A percentile compares a stretch with the other conserved stretches of the same genome.
Evolutionary conservation across 2,797 vertebrate genomes (phyloP).

Genomic region (Myripristis murdjan): DNA sequence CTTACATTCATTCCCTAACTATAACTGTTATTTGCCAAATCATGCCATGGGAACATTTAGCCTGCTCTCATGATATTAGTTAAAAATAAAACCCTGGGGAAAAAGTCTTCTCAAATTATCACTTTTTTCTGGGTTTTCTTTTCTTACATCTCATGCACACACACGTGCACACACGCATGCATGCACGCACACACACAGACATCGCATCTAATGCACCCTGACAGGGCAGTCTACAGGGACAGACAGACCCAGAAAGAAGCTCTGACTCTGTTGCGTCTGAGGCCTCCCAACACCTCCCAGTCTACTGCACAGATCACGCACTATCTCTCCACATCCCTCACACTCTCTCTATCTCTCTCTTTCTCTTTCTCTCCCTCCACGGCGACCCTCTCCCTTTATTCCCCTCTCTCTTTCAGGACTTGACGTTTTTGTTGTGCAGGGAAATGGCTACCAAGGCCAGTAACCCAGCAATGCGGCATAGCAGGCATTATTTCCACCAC

Average conservation of each 20-base stretch:
- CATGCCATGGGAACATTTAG: neutral
- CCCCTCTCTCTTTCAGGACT: constrained; percentile 47
- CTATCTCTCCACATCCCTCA: constrained; percentile 20
- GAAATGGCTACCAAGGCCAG: constrained; percentile 58
- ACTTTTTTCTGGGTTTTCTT: constrained; percentile 31
- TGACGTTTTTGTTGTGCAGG: constrained; percentile 55
- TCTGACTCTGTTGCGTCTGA: constrained; percentile 21
- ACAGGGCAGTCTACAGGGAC: constrained; percentile 29
- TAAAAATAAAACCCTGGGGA: neutral
- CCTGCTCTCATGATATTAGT: neutral
- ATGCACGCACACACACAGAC: constrained; percentile 2
- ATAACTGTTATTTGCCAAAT: constrained; percentile 8
- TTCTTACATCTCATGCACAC: constrained; percentile 37
- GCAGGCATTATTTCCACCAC: constrained; percentile 77
- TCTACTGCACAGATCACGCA: constrained; percentile 48
- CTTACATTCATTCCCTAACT: neutral
- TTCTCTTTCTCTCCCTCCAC: constrained; percentile 18
- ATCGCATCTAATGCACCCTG: constrained; percentile 40
- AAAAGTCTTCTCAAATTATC: too few species aligned
- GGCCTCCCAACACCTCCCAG: constrained; percentile 27
- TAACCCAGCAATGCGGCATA: constrained; percentile 73
- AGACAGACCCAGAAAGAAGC: constrained; percentile 21
- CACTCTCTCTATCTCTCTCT: constrained; percentile 2
- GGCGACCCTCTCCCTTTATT: constrained; percentile 1
- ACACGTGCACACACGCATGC: constrained; percentile 9